A percentile compares a stretch with the other conserved stretches of the same genome.
Conservation (phyloP, 2,113 vertebrate genomes). For the Thalassarche chlororhynchos region DNA sequence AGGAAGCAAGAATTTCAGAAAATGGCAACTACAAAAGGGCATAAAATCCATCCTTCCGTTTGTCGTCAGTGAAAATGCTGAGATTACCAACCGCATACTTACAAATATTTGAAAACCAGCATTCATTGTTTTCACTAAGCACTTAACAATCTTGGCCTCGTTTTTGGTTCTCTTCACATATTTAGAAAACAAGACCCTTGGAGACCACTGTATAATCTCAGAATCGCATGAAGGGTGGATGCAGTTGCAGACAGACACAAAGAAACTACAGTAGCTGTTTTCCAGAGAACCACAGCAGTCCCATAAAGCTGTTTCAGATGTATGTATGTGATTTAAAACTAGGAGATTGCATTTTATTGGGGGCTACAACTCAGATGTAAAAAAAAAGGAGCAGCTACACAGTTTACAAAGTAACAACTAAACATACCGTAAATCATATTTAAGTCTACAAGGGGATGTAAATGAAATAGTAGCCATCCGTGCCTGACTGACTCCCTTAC, state of each 20-base stretch:
- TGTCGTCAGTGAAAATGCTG: neutral
- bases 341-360: neutral
- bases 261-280: neutral
- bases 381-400: neutral
- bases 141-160: neutral
- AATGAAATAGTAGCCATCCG: neutral
- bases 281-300: neutral
- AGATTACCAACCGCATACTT: neutral
- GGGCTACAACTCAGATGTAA: neutral
- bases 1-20: neutral
- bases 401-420: slow-evolving; percentile 1
- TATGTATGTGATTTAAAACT: neutral
- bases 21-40: neutral
- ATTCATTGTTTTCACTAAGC: neutral
- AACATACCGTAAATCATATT: neutral
- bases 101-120: neutral
- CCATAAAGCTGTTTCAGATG: neutral
- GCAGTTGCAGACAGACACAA: neutral
- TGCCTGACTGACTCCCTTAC: neutral
- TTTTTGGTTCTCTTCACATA: neutral
- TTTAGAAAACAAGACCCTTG: neutral
- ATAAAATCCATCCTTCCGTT: neutral
- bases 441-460: neutral
- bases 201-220: neutral
- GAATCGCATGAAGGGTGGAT: neutral